A percentile compares a stretch with the other conserved stretches of the same genome.
These are phyloP conservation scores for Muscicapa striata DNA, from an alignment of 2,797 vertebrate genomes.

Conservation along the genomic window DNA sequence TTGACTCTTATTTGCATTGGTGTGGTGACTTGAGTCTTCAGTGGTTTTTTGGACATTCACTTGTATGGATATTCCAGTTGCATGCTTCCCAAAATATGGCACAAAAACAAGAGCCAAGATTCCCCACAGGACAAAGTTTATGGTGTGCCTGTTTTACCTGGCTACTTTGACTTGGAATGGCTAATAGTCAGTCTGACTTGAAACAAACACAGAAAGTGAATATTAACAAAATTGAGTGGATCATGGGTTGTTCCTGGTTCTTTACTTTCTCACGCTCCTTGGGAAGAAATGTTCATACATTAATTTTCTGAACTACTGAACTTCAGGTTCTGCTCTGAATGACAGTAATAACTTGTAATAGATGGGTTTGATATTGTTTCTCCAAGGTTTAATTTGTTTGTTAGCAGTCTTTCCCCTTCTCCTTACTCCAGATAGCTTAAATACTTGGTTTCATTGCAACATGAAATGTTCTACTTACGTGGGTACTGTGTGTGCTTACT, in stretches of 20 bases:
- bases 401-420: background rate
- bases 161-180: background rate
- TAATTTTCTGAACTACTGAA: constrained; percentile 20
- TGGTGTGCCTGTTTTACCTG: background rate
- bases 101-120: background rate
- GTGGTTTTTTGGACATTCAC: background rate
- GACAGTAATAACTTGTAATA: background rate
- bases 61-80: background rate
- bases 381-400: background rate
- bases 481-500: background rate
- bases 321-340: background rate
- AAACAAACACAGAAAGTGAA: background rate
- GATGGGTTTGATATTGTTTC: background rate
- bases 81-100: background rate
- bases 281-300: background rate
- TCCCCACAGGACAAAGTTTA: background rate
- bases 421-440: background rate
- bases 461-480: background rate
- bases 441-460: background rate
- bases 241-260: background rate
- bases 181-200: background rate
- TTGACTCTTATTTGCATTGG: background rate
- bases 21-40: background rate
- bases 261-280: background rate
- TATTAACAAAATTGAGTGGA: background rate